A percentile compares a stretch with the other conserved stretches of the same genome.
These are phyloP conservation scores for Athalia circularis DNA, from an alignment of 2,888 invertebrate genomes.

Conservation along the genomic window DNA sequence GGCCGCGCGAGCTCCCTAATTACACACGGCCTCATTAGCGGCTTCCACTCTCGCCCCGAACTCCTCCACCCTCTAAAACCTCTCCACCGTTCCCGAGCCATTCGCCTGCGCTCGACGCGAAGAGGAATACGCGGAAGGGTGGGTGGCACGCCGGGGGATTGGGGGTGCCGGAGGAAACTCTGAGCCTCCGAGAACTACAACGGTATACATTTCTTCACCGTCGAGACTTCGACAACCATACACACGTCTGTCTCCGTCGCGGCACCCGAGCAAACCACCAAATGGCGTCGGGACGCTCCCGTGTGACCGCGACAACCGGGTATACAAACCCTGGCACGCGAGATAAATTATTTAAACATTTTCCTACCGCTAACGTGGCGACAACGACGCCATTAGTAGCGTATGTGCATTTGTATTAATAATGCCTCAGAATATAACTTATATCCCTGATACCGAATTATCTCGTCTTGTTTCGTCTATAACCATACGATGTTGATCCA, in stretches of 20 bases:
- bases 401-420: neutral
- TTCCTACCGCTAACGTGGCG: slow-evolving; percentile 30
- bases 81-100: slow-evolving; percentile 49
- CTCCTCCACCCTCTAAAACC: slow-evolving; percentile 59
- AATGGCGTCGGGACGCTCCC: slow-evolving; percentile 36
- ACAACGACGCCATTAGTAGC: slow-evolving; percentile 26
- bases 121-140: slow-evolving; percentile 19
- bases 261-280: slow-evolving; percentile 28
- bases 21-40: slow-evolving; percentile 74
- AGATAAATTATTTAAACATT: slow-evolving; percentile 28
- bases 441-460: neutral
- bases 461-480: neutral
- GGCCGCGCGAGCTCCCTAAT: slow-evolving; percentile 74
- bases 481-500: too few species aligned
- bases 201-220: slow-evolving; percentile 38
- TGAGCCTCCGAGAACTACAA: slow-evolving; percentile 30
- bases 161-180: slow-evolving; percentile 27
- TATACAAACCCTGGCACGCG: neutral
- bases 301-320: slow-evolving; percentile 13
- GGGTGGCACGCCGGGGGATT: neutral
- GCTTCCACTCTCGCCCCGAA: slow-evolving; percentile 62
- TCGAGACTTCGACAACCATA: slow-evolving; percentile 28
- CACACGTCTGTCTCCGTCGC: slow-evolving; percentile 18
- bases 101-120: slow-evolving; percentile 29
- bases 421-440: slow-evolving; percentile 12